phyloP scores from a whole-genome alignment of 2,113 vertebrate genomes.

The Thomomys bottae region DNA sequence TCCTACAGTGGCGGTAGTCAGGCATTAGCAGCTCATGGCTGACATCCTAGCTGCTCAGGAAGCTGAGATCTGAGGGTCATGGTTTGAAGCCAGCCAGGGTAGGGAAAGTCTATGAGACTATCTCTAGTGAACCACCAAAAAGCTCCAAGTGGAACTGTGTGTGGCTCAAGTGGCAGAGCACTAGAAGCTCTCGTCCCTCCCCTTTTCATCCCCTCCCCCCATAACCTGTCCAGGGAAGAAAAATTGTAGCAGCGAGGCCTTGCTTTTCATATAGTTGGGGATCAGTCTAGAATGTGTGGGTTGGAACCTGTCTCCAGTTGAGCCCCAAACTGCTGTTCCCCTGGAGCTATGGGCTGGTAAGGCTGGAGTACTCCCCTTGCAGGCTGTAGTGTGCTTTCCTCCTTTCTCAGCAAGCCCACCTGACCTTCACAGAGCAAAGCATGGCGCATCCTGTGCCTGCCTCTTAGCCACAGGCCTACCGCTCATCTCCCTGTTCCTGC shows the following conservation, averaged over 20 bases:
- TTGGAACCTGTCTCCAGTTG: not conserved
- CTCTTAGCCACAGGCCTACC: not conserved
- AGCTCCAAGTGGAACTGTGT: no score
- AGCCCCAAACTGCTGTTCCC: not conserved
- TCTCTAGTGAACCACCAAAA: no score
- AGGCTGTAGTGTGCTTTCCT: conserved; percentile 42
- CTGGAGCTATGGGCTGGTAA: not conserved
- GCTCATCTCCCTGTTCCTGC: not conserved
- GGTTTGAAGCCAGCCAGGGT: no score
- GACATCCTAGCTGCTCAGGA: no score
- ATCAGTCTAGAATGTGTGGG: not conserved
- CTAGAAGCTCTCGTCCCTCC: no score
- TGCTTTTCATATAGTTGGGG: not conserved
- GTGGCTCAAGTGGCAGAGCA: no score
- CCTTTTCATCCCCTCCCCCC: no score
- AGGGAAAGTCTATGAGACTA: no score
- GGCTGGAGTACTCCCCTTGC: not conserved
- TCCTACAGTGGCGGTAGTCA: not conserved
- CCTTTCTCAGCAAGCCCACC: not conserved
- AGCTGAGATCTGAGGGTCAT: no score
- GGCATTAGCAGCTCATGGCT: no score
- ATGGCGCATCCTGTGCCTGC: conserved; percentile 15
- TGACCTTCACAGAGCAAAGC: not conserved
- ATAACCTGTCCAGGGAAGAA: not conserved
- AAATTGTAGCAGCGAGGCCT: not conserved